A percentile compares a stretch with the other conserved stretches of the same genome.
Evolutionary conservation across 92 coral and sea anemone species (phyloP).

Genomic region (Porites lobata): DNA sequence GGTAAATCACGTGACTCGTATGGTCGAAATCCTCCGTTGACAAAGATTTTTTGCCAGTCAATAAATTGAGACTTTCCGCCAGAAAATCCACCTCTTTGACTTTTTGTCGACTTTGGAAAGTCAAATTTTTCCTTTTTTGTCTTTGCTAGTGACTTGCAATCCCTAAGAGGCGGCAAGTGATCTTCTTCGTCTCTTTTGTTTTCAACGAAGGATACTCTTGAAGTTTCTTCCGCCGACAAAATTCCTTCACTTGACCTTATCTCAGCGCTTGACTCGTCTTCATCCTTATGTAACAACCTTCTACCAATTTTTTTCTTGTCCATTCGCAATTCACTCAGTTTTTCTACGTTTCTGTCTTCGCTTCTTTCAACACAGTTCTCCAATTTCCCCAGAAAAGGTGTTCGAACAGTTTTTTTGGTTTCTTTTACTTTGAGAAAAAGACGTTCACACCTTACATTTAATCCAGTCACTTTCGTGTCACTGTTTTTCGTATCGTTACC

Average conservation of each 20-base stretch:
- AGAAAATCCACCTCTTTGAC: conserved; percentile 5
- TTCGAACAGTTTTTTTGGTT: not conserved
- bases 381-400: not conserved
- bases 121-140: not conserved
- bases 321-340: not conserved
- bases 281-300: not conserved
- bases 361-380: not conserved
- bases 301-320: not conserved
- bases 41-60: conserved; percentile 50
- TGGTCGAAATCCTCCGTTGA: conserved; percentile 52
- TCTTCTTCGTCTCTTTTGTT: not conserved
- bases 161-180: conserved; percentile 3
- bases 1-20: conserved; percentile 55
- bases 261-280: not conserved
- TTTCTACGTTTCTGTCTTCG: not conserved
- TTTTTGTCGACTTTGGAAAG: not conserved
- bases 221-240: not conserved
- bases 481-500: not conserved
- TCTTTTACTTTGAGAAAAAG: not conserved
- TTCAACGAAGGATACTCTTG: not conserved
- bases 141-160: not conserved
- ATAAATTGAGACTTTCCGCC: not conserved
- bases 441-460: conserved; percentile 1
- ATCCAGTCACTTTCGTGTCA: not conserved
- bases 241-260: not conserved